These are phyloP conservation scores for Alviniconcha strummeri DNA, from an alignment of 2,888 invertebrate genomes.

Conservation along the genomic window DNA sequence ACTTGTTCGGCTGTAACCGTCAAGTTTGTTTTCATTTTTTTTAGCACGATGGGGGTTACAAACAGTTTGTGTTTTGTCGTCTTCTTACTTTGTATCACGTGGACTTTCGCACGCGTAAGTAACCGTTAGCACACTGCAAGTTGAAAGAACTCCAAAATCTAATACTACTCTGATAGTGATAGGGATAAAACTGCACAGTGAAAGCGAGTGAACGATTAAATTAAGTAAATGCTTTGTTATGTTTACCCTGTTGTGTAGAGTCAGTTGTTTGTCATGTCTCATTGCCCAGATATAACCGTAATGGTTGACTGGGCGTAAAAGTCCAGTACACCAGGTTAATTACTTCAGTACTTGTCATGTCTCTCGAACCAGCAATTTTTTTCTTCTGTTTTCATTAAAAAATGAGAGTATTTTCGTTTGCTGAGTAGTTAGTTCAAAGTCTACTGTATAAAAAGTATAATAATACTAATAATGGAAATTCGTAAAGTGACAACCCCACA, in stretches of 20 bases:
- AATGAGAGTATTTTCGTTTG: no score
- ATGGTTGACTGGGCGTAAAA: no score
- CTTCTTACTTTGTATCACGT: slow-evolving; percentile 8
- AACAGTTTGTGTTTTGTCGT: not conserved
- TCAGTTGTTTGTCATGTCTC: not conserved
- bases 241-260: not conserved
- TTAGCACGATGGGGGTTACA: not conserved
- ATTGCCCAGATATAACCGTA: no score
- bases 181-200: not conserved
- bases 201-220: not conserved
- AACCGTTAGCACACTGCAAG: not conserved
- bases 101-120: slow-evolving; percentile 5
- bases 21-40: not conserved
- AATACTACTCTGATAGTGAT: not conserved
- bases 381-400: no score
- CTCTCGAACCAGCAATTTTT: no score
- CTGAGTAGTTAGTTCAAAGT: no score
- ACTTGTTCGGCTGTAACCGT: not conserved
- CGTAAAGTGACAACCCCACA: no score
- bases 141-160: not conserved
- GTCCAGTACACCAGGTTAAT: no score
- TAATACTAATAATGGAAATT: no score
- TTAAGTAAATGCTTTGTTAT: not conserved
- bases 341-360: no score
- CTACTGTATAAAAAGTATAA: no score